Conservation (phyloP, 2,113 vertebrate species). For the Strigops habroptila region DNA sequence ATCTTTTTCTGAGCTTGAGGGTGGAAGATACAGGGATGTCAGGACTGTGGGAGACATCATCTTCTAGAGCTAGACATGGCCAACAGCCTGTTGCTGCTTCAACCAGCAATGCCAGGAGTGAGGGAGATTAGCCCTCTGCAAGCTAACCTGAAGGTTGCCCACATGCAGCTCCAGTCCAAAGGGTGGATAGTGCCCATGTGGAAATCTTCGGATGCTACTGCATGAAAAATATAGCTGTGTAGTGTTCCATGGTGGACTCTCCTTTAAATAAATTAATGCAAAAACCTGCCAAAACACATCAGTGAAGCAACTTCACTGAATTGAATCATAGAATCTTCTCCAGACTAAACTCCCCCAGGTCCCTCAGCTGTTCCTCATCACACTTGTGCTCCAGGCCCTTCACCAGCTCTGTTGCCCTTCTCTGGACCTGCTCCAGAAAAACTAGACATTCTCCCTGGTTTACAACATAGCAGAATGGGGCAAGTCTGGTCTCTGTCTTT, state of each 20-base stretch:
- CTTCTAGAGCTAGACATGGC: neutral
- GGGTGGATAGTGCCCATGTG: neutral
- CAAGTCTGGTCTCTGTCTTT: neutral
- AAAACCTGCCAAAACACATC: neutral
- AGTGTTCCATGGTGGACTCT: neutral
- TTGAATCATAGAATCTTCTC: neutral
- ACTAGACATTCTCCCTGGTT: neutral
- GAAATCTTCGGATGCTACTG: neutral
- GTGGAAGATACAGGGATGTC: neutral
- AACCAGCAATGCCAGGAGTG: neutral
- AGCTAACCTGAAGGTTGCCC: neutral
- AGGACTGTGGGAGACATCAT: neutral
- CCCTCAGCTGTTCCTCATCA: neutral
- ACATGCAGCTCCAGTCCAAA: neutral
- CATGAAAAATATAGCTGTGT: accelerated
- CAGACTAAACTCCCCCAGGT: neutral
- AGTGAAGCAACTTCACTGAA: neutral
- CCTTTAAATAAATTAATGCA: neutral
- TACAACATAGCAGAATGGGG: neutral
- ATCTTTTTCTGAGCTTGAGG: neutral
- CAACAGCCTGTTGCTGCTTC: neutral
- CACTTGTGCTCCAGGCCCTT: neutral
- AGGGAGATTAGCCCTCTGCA: neutral
- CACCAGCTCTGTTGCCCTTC: neutral
- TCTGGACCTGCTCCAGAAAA: neutral